Percentiles rank a stretch among this genome's conserved stretches.
phyloP scores from a whole-genome alignment of 1,140 invertebrate species.

The Ceratina calcarata region DNA sequence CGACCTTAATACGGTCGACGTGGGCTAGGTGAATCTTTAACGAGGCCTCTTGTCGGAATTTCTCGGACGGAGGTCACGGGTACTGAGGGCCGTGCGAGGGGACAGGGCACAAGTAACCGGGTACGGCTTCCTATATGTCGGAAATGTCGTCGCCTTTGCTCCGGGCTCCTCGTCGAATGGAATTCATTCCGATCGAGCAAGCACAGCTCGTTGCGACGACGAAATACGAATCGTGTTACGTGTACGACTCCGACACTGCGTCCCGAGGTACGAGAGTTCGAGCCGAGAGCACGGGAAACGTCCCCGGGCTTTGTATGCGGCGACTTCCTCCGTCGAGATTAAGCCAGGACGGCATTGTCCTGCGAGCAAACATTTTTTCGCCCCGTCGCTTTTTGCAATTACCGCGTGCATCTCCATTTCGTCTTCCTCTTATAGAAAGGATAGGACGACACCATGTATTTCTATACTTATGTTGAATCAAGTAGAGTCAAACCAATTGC shows the following conservation, averaged over 20 bases:
- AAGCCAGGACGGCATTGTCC: not conserved
- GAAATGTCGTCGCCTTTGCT: slow-evolving; percentile 52
- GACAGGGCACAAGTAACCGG: slow-evolving; percentile 33
- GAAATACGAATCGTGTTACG: slow-evolving; percentile 54
- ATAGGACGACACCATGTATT: no score
- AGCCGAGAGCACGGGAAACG: slow-evolving; percentile 5
- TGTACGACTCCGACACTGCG: slow-evolving; percentile 26
- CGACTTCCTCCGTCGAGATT: slow-evolving; percentile 36
- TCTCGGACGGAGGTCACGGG: slow-evolving; percentile 37
- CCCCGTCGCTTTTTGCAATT: not conserved
- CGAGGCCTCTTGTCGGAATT: slow-evolving; percentile 63
- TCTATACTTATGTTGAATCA: no score
- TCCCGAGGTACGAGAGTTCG: slow-evolving; percentile 11
- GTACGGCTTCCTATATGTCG: slow-evolving; percentile 59
- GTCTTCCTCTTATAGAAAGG: not conserved
- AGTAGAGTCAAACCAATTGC: no score
- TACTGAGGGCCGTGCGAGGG: not conserved
- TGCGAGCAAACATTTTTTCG: slow-evolving; percentile 17
- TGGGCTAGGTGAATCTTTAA: slow-evolving; percentile 65
- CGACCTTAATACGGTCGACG: slow-evolving; percentile 60
- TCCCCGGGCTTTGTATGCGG: slow-evolving; percentile 32
- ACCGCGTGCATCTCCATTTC: no score
- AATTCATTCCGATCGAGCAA: slow-evolving; percentile 60
- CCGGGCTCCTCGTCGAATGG: slow-evolving; percentile 50
- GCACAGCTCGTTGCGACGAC: slow-evolving; percentile 54